Base-by-base conservation (phyloP, 1,140 invertebrate species). In the Drosophila bocqueti region DNA sequence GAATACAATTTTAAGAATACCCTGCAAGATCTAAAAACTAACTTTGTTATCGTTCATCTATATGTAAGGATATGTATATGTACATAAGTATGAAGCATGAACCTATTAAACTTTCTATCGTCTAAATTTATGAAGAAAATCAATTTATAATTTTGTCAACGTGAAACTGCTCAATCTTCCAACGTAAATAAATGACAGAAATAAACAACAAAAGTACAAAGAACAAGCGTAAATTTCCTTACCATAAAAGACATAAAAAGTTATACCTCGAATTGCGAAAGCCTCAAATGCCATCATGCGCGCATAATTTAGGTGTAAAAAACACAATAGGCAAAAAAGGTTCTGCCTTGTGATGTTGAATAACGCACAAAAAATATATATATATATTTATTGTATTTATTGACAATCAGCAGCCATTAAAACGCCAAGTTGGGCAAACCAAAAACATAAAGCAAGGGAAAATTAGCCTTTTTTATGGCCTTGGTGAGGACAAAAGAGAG, bases 351-450 rank as follows among this genome's bases (percentile, higher is more conserved):
- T 52, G 46, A 31, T 52, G 78, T 78, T 64, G 59, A 57, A 57
- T 78, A 71, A 13, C 45, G n/a, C 26, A 66, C 29, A 68, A 57
- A 57, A 61, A 45, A 29, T 46, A 29, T 46, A 46, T 26, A 57
- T 40, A 55, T 68, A 52, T 58, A 46, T 78, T 40, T 77, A 50
- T 78, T 69, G 57, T 50, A 52, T 77, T 58, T 78, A 78, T 78
- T 78, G 76, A 78, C 76, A 79, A 79, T 79, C 76, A 57, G 76
- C 60, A 73, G 60, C 76, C 76, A 79, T 79, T 79, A 79, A 79
- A 79, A 65, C 64, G 60, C 66, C 75, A 60, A 64, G 58, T 55
- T 49, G 42, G 66, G 38, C 54, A 61, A 47, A 55, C 21, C 3
- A 38, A 76, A 38, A 76, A 47, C 18, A 46, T 38, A 42, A 47